Conservation (phyloP, 2,888 invertebrate genomes). For the Marasmarcha lunaedactyla region DNA sequence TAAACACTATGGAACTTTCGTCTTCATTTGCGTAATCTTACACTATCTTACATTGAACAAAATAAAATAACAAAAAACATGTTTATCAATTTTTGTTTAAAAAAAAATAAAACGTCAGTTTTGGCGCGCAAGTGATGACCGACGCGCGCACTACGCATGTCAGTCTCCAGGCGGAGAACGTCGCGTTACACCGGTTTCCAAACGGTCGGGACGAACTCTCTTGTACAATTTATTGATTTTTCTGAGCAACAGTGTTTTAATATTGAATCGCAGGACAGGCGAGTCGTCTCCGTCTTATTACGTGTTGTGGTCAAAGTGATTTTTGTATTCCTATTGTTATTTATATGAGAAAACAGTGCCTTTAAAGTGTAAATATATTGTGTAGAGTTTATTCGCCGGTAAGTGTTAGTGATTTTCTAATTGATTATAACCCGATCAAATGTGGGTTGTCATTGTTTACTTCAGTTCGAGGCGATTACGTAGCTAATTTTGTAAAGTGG, state of each 20-base stretch:
- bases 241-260: conserved; percentile 40
- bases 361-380: conserved; percentile 26
- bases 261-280: conserved; percentile 29
- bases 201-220: conserved; percentile 7
- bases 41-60: no score
- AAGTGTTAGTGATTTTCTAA: conserved; percentile 23
- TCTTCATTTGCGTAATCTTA: no score
- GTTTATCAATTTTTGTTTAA: conserved; percentile 16
- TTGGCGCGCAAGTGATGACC: conserved; percentile 44
- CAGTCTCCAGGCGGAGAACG: conserved; percentile 36
- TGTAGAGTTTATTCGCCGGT: conserved; percentile 27
- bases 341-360: conserved; percentile 36
- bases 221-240: conserved; percentile 44
- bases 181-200: conserved; percentile 34
- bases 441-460: no score
- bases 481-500: not conserved
- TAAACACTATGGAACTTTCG: no score
- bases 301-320: conserved; percentile 39
- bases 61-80: no score
- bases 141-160: conserved; percentile 47
- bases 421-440: not conserved
- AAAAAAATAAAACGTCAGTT: conserved; percentile 46
- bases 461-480: no score
- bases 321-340: conserved; percentile 18
- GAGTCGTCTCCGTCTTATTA: conserved; percentile 23